Evolutionary conservation across 2,888 invertebrate species (phyloP), one percentile per base, ranked within the genome.

Genomic region (Epinotia demarniana): DNA sequence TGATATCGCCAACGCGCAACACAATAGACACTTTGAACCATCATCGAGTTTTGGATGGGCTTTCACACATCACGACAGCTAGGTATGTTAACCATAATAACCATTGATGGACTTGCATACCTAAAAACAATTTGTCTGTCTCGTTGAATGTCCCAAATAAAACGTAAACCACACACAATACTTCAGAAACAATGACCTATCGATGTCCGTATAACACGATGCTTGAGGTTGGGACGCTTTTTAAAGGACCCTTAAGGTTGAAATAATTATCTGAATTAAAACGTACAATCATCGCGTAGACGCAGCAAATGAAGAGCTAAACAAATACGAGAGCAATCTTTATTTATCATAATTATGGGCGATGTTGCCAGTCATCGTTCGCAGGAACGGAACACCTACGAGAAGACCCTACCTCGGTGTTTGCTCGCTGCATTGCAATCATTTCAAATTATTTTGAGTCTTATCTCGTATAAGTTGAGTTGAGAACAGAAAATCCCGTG

Each of bases 341-440:
- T 92, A 92, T 92, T 92, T 90, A 91, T 89, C 87, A 91, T 93
- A 92, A 93, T 92, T 92, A 89, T 89, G 85, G 84, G 79, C 81
- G 82, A 80, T 85, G 84, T 83, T 81, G 87, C 91, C 81, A 90
- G 93, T 94, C 93, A 94, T 89, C 86, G 80, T 93, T 92, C 91
- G 82, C 84, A 85, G 90, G 89, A 94, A 89, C 80, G 87, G 92
- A 92, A 92, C 93, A 92, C 93, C 93, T 91, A 92, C 92, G 90
- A 82, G 72, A 77, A 82, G 80, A 79, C 81, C 79, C 75, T 46
- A 57, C 75, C 67, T 66, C 67, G 60, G 43, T 75, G 62, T 75
- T 72, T 71, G 72, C 61, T 71, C 67, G 33, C 71, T 61, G 46
- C 61, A 71, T 55, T 43, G 12, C 16, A 3, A 53, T n/a, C 19